Percentiles rank a stretch among this genome's conserved stretches.
These are phyloP conservation scores for Labrus mixtus DNA, from an alignment of 2,113 vertebrate species.

Conservation along the genomic window DNA sequence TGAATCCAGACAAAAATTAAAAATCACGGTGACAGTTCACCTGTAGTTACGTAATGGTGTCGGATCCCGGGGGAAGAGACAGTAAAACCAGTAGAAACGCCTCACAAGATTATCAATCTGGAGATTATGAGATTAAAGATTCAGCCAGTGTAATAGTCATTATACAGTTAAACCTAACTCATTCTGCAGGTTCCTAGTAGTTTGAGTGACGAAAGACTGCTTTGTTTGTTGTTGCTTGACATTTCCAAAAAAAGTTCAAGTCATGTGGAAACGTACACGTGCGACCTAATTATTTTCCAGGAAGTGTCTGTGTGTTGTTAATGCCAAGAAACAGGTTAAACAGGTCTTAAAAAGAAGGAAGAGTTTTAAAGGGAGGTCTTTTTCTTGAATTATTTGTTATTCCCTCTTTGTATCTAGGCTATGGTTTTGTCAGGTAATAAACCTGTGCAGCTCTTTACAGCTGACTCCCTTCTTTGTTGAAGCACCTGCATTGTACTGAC, in stretches of 20 bases:
- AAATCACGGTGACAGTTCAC: conserved; percentile 4
- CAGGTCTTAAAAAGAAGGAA: too few species aligned
- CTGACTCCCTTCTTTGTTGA: not conserved
- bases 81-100: conserved; percentile 36
- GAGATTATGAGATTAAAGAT: conserved; percentile 63
- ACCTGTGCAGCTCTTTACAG: conserved; percentile 41
- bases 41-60: conserved; percentile 58
- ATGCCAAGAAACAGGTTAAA: too few species aligned
- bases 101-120: too few species aligned
- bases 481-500: conserved; percentile 1
- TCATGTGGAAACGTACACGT: not conserved
- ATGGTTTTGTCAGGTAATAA: conserved; percentile 2
- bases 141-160: conserved; percentile 24
- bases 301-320: not conserved
- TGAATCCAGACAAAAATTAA: conserved; percentile 9
- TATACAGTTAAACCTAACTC: conserved; percentile 12
- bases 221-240: not conserved
- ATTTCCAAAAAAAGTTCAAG: not conserved
- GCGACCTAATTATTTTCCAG: conserved; percentile 10
- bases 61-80: conserved; percentile 39
- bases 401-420: not conserved
- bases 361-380: not conserved
- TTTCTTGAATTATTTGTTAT: not conserved
- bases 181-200: not conserved
- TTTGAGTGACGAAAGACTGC: too few species aligned